A percentile compares a stretch with the other conserved stretches of the same genome.
phyloP scores from a whole-genome alignment of 1,140 invertebrate species.

The Bombus vancouverensis region DNA sequence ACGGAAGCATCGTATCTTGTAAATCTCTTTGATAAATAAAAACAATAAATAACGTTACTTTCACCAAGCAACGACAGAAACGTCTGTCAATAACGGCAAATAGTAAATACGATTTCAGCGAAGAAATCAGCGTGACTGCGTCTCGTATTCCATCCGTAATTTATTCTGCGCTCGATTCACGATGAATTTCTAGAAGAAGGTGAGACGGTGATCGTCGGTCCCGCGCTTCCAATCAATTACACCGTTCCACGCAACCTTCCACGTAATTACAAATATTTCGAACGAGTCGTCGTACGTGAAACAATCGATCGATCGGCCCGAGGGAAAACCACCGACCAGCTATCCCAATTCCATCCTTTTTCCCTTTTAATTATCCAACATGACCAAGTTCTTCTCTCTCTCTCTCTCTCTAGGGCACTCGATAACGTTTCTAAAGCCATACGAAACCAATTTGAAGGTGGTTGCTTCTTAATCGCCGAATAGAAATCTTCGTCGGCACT shows the following conservation, averaged over 20 bases:
- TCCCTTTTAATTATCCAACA: background rate
- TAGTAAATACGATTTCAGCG: slow-evolving; percentile 31
- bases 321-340: background rate
- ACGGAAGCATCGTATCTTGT: slow-evolving; percentile 49
- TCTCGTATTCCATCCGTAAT: slow-evolving; percentile 27
- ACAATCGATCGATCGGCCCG: background rate
- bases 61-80: slow-evolving; percentile 58
- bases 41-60: slow-evolving; percentile 66
- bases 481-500: slow-evolving; percentile 10
- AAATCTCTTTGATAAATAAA: slow-evolving; percentile 28
- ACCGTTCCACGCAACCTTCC: slow-evolving; percentile 1
- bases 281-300: background rate
- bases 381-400: too few relatives aligned
- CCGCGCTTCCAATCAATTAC: slow-evolving; percentile 42
- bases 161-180: slow-evolving; percentile 34
- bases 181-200: slow-evolving; percentile 44
- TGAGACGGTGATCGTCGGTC: background rate
- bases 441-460: background rate
- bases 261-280: slow-evolving; percentile 46
- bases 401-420: background rate
- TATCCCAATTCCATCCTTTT: too few relatives aligned
- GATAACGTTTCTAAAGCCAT: background rate
- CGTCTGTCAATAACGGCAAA: too few relatives aligned
- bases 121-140: slow-evolving; percentile 20
- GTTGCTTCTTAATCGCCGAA: background rate